Evolutionary conservation across 2,888 invertebrate genomes (phyloP).

Genomic region (Trissoscelio sp.): DNA sequence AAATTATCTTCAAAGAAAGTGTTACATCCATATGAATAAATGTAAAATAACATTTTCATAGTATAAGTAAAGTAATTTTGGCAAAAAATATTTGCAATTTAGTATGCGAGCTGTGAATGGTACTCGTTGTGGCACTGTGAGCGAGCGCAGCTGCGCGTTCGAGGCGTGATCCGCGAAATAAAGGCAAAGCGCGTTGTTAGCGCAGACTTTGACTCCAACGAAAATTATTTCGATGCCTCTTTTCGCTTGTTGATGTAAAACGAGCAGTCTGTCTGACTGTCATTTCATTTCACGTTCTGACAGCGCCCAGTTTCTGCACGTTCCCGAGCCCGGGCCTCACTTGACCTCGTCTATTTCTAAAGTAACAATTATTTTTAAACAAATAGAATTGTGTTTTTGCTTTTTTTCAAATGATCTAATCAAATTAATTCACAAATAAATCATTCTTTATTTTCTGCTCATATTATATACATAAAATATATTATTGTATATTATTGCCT

Average conservation of each 20-base stretch:
- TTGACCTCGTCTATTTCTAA: slow-evolving; percentile 75
- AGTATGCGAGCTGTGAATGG: slow-evolving; percentile 77
- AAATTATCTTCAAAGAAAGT: background rate
- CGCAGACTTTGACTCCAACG: slow-evolving; percentile 68
- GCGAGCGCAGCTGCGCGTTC: slow-evolving; percentile 77
- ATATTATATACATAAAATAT: too few species aligned
- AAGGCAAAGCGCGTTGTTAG: slow-evolving; percentile 71
- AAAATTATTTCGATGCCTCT: slow-evolving; percentile 77
- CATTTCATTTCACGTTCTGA: slow-evolving; percentile 73
- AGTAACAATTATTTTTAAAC: slow-evolving; percentile 71
- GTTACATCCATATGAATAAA: slow-evolving; percentile 1
- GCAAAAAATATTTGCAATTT: slow-evolving; percentile 71
- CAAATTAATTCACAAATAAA: background rate
- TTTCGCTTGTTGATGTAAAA: slow-evolving; percentile 77
- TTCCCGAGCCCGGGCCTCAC: slow-evolving; percentile 26
- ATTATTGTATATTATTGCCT: background rate
- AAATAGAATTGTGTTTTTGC: slow-evolving; percentile 34
- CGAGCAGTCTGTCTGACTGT: slow-evolving; percentile 81
- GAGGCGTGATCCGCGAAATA: slow-evolving; percentile 75
- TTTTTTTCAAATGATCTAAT: background rate
- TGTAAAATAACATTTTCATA: slow-evolving; percentile 14
- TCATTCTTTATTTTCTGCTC: too few species aligned
- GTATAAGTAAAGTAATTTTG: slow-evolving; percentile 15
- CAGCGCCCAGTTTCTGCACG: slow-evolving; percentile 54
- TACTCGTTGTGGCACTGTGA: slow-evolving; percentile 75